A percentile compares a stretch with the other conserved stretches of the same genome.
Evolutionary conservation across 2,113 vertebrate genomes (phyloP).

Genomic region (Pollachius pollachius): DNA sequence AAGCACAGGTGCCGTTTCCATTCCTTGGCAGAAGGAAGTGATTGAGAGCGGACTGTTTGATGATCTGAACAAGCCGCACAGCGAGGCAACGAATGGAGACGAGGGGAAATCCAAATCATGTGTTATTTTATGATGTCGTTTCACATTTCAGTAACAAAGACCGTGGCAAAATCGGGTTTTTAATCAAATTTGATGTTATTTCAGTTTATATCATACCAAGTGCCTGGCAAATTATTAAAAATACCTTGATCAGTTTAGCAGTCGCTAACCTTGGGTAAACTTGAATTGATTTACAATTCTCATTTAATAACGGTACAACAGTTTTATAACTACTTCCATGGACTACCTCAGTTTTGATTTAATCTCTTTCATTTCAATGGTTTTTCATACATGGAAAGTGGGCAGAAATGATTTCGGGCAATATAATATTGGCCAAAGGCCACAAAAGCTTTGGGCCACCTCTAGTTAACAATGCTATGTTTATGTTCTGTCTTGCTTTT

Average conservation of each 20-base stretch:
- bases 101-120: conserved; percentile 76
- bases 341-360: conserved; percentile 9
- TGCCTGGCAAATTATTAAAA: conserved; percentile 9
- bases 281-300: not conserved
- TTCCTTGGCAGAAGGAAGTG: conserved; percentile 84
- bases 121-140: conserved; percentile 68
- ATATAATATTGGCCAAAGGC: too few relatives aligned
- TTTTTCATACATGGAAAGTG: too few relatives aligned
- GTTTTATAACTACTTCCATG: too few relatives aligned
- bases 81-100: conserved; percentile 1
- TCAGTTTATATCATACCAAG: not conserved
- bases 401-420: too few relatives aligned
- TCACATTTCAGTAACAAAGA: not conserved
- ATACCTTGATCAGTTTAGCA: not conserved
- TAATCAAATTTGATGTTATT: not conserved
- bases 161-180: not conserved
- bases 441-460: too few relatives aligned
- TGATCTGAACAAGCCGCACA: conserved; percentile 73
- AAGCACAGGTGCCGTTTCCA: conserved; percentile 80
- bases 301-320: not conserved
- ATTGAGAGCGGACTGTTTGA: conserved; percentile 84
- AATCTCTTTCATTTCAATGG: not conserved
- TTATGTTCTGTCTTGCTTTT: too few relatives aligned
- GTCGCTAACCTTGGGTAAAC: not conserved
- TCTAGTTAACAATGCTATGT: too few relatives aligned